A percentile compares a stretch with the other conserved stretches of the same genome.
Conservation (phyloP, 2,888 invertebrate species). For the Harpalus rufipes region DNA sequence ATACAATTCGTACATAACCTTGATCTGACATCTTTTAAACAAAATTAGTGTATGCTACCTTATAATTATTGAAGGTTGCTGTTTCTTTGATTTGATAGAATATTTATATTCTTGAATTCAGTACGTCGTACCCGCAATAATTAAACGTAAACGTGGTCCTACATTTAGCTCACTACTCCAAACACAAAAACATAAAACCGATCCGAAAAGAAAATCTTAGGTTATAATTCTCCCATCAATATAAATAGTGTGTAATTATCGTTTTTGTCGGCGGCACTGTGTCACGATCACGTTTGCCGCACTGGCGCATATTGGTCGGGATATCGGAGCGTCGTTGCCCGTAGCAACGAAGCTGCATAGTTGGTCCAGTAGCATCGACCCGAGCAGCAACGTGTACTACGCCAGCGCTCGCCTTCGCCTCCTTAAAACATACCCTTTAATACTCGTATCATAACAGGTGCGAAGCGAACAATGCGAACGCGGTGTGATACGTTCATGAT, state of each 20-base stretch:
- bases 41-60: too few species aligned
- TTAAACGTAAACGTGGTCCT: too few species aligned
- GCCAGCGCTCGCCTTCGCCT: slow-evolving; percentile 39
- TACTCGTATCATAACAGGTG: slow-evolving; percentile 59
- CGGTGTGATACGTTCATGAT: not conserved
- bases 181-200: too few species aligned
- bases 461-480: slow-evolving; percentile 48
- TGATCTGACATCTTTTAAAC: too few species aligned
- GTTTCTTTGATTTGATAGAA: too few species aligned
- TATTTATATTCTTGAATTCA: too few species aligned
- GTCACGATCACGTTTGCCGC: slow-evolving; percentile 61
- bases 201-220: too few species aligned
- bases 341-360: slow-evolving; percentile 68
- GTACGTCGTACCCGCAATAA: too few species aligned
- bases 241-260: not conserved
- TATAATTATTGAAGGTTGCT: too few species aligned
- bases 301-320: slow-evolving; percentile 66
- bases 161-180: too few species aligned
- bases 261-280: slow-evolving; percentile 2
- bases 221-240: too few species aligned
- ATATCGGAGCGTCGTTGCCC: slow-evolving; percentile 68
- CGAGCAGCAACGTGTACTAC: slow-evolving; percentile 53
- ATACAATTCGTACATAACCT: too few species aligned
- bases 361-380: slow-evolving; percentile 68
- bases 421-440: slow-evolving; percentile 64